Percentiles rank a stretch among this genome's conserved stretches.
Evolutionary conservation across 1,140 invertebrate species (phyloP).

Genomic region (Hyles vespertilio): DNA sequence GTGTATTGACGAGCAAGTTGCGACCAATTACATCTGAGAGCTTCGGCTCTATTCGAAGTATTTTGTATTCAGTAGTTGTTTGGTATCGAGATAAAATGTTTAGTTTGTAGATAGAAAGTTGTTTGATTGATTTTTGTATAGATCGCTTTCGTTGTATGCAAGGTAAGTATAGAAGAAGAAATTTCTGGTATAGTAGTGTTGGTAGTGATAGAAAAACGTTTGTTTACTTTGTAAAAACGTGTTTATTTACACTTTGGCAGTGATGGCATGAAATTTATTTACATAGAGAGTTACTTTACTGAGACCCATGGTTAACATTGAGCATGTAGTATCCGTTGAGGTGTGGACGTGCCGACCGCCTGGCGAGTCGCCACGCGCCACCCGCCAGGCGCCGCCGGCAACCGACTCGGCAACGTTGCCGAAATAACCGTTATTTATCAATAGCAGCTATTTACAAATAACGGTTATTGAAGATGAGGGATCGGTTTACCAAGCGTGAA

Average conservation of each 20-base stretch:
- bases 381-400: constrained; percentile 23
- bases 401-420: constrained; percentile 10
- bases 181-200: no score
- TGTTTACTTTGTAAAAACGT: constrained; percentile 37
- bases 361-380: constrained; percentile 11
- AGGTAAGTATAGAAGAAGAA: no score
- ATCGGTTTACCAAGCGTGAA: constrained; percentile 61
- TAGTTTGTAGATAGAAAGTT: no score
- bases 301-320: constrained; percentile 55
- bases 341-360: constrained; percentile 17
- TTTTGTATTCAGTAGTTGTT: no score
- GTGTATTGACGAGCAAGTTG: no score
- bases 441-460: constrained; percentile 13
- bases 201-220: constrained; percentile 6
- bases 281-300: constrained; percentile 70
- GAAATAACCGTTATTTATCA: constrained; percentile 3
- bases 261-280: constrained; percentile 67
- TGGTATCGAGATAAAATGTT: no score
- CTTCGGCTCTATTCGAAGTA: no score
- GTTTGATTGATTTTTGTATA: no score
- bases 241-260: constrained; percentile 74
- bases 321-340: constrained; percentile 37
- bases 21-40: no score
- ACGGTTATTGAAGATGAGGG: constrained; percentile 8
- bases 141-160: no score